Evolutionary conservation across 2,797 vertebrate genomes (phyloP).

Genomic region (Notolabrus celidotus): DNA sequence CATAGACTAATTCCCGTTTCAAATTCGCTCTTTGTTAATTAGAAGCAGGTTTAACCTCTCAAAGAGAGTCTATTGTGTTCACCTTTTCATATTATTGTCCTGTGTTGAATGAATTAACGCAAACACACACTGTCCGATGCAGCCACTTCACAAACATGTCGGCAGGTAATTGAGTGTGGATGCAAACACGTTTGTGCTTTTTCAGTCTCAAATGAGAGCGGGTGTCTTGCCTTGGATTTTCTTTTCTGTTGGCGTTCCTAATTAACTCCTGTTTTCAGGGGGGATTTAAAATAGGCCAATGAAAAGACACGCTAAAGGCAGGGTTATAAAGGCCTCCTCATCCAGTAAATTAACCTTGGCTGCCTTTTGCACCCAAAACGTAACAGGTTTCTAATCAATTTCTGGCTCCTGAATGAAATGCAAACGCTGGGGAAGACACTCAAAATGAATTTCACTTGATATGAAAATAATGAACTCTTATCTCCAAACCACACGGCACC

Average conservation of each 20-base stretch:
- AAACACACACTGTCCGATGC: conserved; percentile 51
- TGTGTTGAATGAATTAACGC: conserved; percentile 61
- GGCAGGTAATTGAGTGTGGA: conserved; percentile 65
- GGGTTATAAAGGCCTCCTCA: conserved; percentile 70
- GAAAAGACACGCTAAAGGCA: conserved; percentile 68
- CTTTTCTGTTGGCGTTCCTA: conserved; percentile 71
- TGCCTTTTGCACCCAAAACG: conserved; percentile 71
- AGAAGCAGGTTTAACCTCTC: conserved; percentile 75
- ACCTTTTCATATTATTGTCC: conserved; percentile 70
- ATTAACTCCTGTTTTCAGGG: conserved; percentile 79
- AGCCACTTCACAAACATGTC: conserved; percentile 56
- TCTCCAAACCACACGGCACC: conserved; percentile 37
- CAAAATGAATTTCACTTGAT: conserved; percentile 47
- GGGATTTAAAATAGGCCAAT: conserved; percentile 78
- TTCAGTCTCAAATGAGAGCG: conserved; percentile 65
- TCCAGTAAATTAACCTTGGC: conserved; percentile 82
- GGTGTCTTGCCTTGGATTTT: conserved; percentile 58
- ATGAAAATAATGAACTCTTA: conserved; percentile 51
- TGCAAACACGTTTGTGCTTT: conserved; percentile 59
- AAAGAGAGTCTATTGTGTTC: conserved; percentile 76
- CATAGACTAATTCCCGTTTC: conserved; percentile 77
- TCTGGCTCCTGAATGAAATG: conserved; percentile 43
- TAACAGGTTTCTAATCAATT: conserved; percentile 72
- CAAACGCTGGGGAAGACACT: conserved; percentile 50
- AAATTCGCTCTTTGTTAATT: conserved; percentile 78